phyloP scores from a whole-genome alignment of 2,888 invertebrate species.

The Leptinotarsa tumamoca region DNA sequence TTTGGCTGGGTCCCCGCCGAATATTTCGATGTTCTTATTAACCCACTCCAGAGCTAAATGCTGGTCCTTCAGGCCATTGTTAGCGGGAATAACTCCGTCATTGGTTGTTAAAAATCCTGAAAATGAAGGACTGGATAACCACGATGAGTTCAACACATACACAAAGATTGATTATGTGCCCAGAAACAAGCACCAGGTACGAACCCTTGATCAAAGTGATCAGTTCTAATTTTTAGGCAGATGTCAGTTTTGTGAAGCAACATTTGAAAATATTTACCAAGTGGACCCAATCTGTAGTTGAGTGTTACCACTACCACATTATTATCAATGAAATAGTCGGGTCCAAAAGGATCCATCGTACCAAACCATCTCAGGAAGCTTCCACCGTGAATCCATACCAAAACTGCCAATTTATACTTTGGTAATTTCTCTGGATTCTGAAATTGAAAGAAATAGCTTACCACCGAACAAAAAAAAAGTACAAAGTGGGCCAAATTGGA shows the following conservation, averaged over 20 bases:
- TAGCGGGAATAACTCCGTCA: background rate
- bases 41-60: background rate
- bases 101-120: slow-evolving; percentile 6
- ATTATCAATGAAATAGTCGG: slow-evolving; percentile 42
- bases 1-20: slow-evolving; percentile 8
- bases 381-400: slow-evolving; percentile 54
- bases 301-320: slow-evolving; percentile 42
- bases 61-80: slow-evolving; percentile 1
- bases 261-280: slow-evolving; percentile 30
- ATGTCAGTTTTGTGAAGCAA: too few relatives aligned
- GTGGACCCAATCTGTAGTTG: slow-evolving; percentile 45
- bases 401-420: slow-evolving; percentile 41
- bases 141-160: too few relatives aligned
- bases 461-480: too few relatives aligned
- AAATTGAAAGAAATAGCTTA: background rate
- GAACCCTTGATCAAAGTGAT: too few relatives aligned
- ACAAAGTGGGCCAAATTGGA: too few relatives aligned
- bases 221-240: too few relatives aligned
- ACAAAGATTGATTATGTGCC: too few relatives aligned
- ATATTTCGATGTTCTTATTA: slow-evolving; percentile 4
- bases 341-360: slow-evolving; percentile 39
- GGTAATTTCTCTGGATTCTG: background rate
- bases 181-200: too few relatives aligned
- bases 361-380: slow-evolving; percentile 42
- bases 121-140: background rate